Base-by-base conservation (phyloP, 2,113 vertebrate species). In the Noturus placidus region DNA sequence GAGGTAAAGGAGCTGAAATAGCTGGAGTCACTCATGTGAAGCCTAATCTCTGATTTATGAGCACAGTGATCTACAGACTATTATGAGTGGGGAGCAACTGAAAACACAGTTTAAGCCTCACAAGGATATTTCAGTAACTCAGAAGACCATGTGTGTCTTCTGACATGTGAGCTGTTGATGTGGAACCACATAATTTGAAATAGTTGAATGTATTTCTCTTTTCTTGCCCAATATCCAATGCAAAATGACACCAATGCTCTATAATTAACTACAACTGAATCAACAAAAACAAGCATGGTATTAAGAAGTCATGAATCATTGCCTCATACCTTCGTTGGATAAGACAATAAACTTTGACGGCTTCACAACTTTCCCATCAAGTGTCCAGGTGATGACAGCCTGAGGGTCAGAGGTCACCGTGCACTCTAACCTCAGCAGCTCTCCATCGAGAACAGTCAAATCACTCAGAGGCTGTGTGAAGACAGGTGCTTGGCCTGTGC, bases 321-420 rank as follows among this genome's bases (percentile, higher is more conserved):
- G 14, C 33, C 54, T 94, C 96, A 30, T 89, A 97, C 97, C 97
- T 96, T 97, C 95, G 90, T 95, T 96, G 80, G 95, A 93, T 89
- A 97, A 92, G 91, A 95, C 72, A 91, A 93, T 94, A 91, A 96
- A 95, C 91, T 96, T 97, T 0, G 96, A 96, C 19, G 95, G 94
- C 92, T 97, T 97, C 92, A 97, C 94, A 86, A 91, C 79, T 93
- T 97, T 97, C 86, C 95, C 96, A 87, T 96, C 95, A 83, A 97
- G 91, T 46, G 92, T 95, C 97, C 97, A 97, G 89, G 94, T 96
- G 92, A 96, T 84, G 89, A 93, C 87, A 88, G 96, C 94, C 0
- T 92, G 91, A 20, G 95, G 94, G 54, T 97, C 95, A 69, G 96
- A 95, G 69, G 92, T 93, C 91, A 97, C 95, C 82, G 91, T 94